Evolutionary conservation across 2,888 invertebrate genomes (phyloP).

Genomic region (Ormyrus rosae): DNA sequence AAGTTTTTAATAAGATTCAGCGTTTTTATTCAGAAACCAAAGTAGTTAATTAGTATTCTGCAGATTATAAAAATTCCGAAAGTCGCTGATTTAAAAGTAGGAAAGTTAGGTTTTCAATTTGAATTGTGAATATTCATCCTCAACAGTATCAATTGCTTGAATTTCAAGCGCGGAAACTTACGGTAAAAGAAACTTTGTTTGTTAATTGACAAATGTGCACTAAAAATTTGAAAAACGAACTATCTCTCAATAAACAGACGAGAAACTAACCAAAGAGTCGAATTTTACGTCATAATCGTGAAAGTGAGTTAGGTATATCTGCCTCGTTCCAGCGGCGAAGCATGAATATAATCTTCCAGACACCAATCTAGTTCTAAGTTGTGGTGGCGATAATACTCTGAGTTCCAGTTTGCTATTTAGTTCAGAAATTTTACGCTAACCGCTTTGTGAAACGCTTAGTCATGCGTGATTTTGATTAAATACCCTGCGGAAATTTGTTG

Average conservation of each 20-base stretch:
- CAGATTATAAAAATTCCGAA: not conserved
- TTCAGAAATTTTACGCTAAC: constrained; percentile 38
- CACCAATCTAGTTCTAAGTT: constrained; percentile 44
- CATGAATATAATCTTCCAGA: constrained; percentile 40
- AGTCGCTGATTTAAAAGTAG: not conserved
- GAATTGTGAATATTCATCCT: constrained; percentile 44
- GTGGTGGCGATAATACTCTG: constrained; percentile 38
- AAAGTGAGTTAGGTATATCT: constrained; percentile 24
- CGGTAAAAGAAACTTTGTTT: no score
- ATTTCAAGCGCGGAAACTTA: not conserved
- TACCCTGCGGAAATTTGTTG: not conserved
- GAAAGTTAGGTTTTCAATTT: not conserved
- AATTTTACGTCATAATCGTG: not conserved
- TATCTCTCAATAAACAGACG: no score
- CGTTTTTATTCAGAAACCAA: no score
- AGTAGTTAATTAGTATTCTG: no score
- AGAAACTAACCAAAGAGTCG: no score
- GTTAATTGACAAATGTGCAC: no score
- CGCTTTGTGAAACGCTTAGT: constrained; percentile 27
- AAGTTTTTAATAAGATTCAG: no score
- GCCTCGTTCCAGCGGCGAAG: not conserved
- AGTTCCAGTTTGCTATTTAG: constrained; percentile 46
- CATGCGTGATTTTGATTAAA: constrained; percentile 40
- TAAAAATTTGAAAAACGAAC: no score
- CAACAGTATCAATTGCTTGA: not conserved